Evolutionary conservation across 1,140 invertebrate species (phyloP).

Genomic region (Nixonia krombeini): DNA sequence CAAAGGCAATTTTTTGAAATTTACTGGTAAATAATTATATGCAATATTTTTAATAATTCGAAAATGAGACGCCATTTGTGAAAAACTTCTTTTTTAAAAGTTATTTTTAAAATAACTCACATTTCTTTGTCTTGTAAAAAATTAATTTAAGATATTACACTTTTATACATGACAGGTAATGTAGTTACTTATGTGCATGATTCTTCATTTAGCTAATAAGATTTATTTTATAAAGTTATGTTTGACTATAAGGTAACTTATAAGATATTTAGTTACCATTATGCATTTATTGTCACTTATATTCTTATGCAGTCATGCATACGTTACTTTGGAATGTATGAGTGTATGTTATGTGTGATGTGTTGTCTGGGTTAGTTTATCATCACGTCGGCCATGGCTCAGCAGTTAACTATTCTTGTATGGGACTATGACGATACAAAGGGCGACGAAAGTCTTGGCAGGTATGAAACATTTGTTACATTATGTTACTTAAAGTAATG

Average conservation of each 20-base stretch:
- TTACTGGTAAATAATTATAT: too few species aligned
- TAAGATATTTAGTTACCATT: not conserved
- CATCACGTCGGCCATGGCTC: conserved; percentile 76
- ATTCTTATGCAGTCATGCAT: conserved; percentile 13
- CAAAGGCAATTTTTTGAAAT: too few species aligned
- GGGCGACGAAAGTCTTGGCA: conserved; percentile 86
- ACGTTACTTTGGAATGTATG: conserved; percentile 57
- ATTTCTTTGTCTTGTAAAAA: too few species aligned
- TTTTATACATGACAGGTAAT: too few species aligned
- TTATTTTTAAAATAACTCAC: too few species aligned
- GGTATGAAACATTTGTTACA: conserved; percentile 73
- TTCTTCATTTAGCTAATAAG: too few species aligned
- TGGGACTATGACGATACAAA: conserved; percentile 89
- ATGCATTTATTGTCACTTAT: conserved; percentile 1
- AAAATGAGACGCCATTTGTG: too few species aligned
- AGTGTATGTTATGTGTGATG: conserved; percentile 68
- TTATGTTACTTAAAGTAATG: conserved; percentile 24
- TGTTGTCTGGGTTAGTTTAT: conserved; percentile 72
- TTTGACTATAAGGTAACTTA: not conserved
- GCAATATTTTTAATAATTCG: too few species aligned
- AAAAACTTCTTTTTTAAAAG: too few species aligned
- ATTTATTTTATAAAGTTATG: too few species aligned
- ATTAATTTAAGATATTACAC: too few species aligned
- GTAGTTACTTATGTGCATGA: too few species aligned
- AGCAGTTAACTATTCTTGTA: conserved; percentile 82